phyloP scores from a whole-genome alignment of 2,113 vertebrate genomes.

The Kobus ellipsiprymnus region DNA sequence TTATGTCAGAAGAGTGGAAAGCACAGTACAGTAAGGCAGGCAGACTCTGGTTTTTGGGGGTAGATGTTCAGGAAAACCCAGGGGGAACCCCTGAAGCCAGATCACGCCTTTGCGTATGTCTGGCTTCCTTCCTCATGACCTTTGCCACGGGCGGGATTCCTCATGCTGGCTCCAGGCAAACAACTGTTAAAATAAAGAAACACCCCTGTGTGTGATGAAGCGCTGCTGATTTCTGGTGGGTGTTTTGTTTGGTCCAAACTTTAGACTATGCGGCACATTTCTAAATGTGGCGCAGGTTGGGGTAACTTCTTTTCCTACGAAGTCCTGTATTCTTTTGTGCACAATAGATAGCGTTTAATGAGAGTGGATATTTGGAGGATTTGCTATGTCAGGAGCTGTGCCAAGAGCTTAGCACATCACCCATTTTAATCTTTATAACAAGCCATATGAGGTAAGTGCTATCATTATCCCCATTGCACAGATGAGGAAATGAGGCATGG shows the following conservation, averaged over 20 bases:
- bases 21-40: no score
- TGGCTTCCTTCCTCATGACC: no score
- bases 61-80: no score
- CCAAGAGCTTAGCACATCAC: not conserved
- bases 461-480: not conserved
- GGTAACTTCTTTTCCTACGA: not conserved
- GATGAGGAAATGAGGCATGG: not conserved
- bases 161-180: no score
- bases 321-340: not conserved
- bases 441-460: not conserved
- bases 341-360: not conserved
- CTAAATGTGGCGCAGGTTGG: not conserved
- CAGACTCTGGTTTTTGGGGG: no score
- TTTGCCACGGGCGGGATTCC: no score
- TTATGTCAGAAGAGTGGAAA: no score
- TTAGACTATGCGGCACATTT: not conserved
- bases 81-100: no score
- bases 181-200: not conserved
- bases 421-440: not conserved
- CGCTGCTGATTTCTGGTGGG: not conserved
- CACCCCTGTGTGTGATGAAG: not conserved
- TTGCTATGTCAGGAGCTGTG: not conserved
- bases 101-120: no score
- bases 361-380: not conserved
- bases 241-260: not conserved